Evolutionary conservation across 2,113 vertebrate species (phyloP).

Genomic region (Herpetotheres cachinnans): DNA sequence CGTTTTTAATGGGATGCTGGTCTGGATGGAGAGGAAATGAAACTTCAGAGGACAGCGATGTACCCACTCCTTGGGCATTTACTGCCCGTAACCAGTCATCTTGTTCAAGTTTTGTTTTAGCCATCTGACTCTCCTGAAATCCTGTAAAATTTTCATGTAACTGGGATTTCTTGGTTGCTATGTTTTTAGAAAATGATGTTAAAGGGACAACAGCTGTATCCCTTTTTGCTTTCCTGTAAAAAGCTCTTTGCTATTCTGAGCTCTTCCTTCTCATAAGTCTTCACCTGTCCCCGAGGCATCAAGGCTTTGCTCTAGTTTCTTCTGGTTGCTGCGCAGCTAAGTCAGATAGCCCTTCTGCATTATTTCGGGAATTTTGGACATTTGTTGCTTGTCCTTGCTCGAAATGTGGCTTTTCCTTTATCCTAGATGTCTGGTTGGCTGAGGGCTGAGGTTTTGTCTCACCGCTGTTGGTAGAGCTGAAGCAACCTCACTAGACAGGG

Average conservation of each 20-base stretch:
- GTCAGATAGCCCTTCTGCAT: not conserved
- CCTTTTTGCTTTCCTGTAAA: not conserved
- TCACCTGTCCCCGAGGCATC: not conserved
- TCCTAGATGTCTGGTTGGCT: not conserved
- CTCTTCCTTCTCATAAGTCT: not conserved
- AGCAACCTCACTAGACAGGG: not conserved
- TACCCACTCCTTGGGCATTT: not conserved
- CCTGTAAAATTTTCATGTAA: not conserved
- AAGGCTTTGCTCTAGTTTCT: not conserved
- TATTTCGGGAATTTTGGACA: not conserved
- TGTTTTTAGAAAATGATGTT: not conserved
- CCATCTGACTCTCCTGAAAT: not conserved
- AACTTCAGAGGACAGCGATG: not conserved
- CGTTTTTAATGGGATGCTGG: not conserved
- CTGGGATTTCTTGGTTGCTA: rapidly evolving
- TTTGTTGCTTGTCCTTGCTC: not conserved
- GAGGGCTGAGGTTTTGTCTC: not conserved
- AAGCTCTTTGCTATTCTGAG: not conserved
- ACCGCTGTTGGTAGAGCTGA: not conserved
- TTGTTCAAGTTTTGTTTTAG: not conserved
- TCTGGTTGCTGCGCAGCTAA: not conserved
- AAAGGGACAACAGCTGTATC: not conserved
- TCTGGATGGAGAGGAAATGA: not conserved
- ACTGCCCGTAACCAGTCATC: rapidly evolving
- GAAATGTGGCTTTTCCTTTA: not conserved